Conservation (phyloP, 2,113 vertebrate species). For the Petromus typicus region DNA sequence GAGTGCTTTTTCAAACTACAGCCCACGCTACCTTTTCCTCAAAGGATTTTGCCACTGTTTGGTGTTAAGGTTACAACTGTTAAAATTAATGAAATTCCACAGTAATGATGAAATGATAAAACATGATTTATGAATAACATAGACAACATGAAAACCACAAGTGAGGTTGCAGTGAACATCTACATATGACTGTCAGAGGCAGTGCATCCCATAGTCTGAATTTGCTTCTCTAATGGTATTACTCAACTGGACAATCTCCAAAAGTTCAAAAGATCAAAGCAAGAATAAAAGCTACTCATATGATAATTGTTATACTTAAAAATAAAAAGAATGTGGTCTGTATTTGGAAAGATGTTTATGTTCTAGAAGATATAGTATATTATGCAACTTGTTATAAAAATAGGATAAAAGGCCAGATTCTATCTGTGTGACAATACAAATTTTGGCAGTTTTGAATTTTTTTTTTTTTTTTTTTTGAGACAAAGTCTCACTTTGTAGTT, state of each 20-base stretch:
- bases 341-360: slow-evolving; percentile 51
- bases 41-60: background rate
- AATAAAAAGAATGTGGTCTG: slow-evolving; percentile 46
- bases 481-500: no score
- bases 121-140: slow-evolving; percentile 28
- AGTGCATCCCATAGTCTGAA: background rate
- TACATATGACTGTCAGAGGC: background rate
- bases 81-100: slow-evolving; percentile 52
- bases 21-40: background rate
- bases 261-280: slow-evolving; percentile 54
- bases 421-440: slow-evolving; percentile 42
- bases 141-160: slow-evolving; percentile 48
- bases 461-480: no score
- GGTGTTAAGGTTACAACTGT: background rate
- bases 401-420: background rate
- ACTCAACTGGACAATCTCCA: slow-evolving; percentile 39
- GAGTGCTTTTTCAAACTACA: background rate
- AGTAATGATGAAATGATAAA: slow-evolving; percentile 39
- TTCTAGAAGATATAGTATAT: slow-evolving; percentile 15
- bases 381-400: slow-evolving; percentile 34
- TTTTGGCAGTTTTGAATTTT: slow-evolving; percentile 48
- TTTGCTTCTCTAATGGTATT: slow-evolving; percentile 44
- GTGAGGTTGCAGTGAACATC: slow-evolving; percentile 18
- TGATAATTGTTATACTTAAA: slow-evolving; percentile 52
- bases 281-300: slow-evolving; percentile 61